These are phyloP conservation scores for Hyperoplus lanceolatus DNA, from an alignment of 2,797 vertebrate species.

Conservation along the genomic window DNA sequence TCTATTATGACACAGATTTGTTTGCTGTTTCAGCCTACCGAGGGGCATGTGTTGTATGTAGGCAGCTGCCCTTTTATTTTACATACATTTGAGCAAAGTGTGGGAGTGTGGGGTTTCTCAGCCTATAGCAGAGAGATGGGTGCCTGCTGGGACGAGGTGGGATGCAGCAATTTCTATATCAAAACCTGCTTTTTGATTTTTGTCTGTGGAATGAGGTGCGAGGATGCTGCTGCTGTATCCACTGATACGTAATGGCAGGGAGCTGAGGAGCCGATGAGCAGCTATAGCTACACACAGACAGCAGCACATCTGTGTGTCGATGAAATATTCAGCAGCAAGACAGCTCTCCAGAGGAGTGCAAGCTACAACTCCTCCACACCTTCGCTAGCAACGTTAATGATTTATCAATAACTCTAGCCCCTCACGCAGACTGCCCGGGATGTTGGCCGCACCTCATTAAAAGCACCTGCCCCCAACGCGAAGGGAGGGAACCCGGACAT, in stretches of 20 bases:
- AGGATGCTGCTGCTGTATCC: conserved; percentile 61
- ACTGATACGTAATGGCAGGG: conserved; percentile 75
- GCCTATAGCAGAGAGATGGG: conserved; percentile 48
- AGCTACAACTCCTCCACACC: conserved; percentile 83
- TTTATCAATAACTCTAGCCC: conserved; percentile 87
- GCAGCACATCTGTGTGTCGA: conserved; percentile 88
- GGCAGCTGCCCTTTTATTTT: conserved; percentile 64
- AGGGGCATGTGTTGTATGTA: conserved; percentile 62
- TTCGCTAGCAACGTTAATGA: conserved; percentile 88
- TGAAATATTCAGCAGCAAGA: conserved; percentile 89
- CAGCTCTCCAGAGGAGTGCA: conserved; percentile 82
- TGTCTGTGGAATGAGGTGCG: conserved; percentile 62
- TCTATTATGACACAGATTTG: conserved; percentile 78
- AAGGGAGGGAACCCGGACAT: conserved; percentile 74
- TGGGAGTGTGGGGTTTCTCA: conserved; percentile 59
- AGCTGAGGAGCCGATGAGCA: conserved; percentile 82
- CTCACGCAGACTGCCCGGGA: conserved; percentile 78
- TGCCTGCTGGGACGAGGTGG: conserved; percentile 55
- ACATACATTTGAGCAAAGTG: conserved; percentile 55
- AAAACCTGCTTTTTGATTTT: conserved; percentile 64
- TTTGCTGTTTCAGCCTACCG: conserved; percentile 70
- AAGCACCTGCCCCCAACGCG: conserved; percentile 72
- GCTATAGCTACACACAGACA: conserved; percentile 82
- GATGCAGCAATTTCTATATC: conserved; percentile 57
- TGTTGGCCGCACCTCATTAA: conserved; percentile 80